These are phyloP conservation scores for Diarsia rubi DNA, from an alignment of 2,888 invertebrate genomes.

Conservation along the genomic window DNA sequence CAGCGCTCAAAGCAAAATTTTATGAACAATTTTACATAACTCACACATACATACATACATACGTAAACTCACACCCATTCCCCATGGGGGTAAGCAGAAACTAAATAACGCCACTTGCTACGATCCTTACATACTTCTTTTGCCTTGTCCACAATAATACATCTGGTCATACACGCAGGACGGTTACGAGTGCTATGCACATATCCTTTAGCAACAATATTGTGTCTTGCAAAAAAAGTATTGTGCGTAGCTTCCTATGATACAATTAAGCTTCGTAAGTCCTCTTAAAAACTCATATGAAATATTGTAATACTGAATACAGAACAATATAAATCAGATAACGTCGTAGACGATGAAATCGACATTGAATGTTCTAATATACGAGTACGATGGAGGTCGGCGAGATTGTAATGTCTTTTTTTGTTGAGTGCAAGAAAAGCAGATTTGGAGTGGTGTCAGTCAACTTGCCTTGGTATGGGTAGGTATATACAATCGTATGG, in stretches of 20 bases:
- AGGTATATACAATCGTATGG: background rate
- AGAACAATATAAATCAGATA: constrained; percentile 47
- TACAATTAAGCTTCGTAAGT: background rate
- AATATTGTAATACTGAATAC: constrained; percentile 15
- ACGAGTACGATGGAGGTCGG: constrained; percentile 15
- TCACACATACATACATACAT: no score
- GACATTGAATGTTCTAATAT: constrained; percentile 37
- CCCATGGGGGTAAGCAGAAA: no score
- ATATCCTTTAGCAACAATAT: background rate
- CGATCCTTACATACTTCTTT: no score
- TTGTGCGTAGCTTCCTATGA: background rate
- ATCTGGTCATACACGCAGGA: no score
- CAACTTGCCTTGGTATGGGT: constrained; percentile 27
- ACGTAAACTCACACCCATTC: no score
- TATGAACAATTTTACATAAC: no score
- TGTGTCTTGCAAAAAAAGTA: background rate
- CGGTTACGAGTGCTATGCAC: no score
- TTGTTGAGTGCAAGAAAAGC: constrained; percentile 48
- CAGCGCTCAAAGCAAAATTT: no score
- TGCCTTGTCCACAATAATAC: no score
- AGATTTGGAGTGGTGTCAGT: constrained; percentile 46
- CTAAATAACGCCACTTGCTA: no score
- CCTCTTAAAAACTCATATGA: constrained; percentile 8
- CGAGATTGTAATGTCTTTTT: constrained; percentile 61
- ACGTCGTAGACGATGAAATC: constrained; percentile 40